Evolutionary conservation across 2,888 invertebrate species (phyloP), one percentile per base, ranked within the genome.

Genomic region (Stenolophus ochropezus): DNA sequence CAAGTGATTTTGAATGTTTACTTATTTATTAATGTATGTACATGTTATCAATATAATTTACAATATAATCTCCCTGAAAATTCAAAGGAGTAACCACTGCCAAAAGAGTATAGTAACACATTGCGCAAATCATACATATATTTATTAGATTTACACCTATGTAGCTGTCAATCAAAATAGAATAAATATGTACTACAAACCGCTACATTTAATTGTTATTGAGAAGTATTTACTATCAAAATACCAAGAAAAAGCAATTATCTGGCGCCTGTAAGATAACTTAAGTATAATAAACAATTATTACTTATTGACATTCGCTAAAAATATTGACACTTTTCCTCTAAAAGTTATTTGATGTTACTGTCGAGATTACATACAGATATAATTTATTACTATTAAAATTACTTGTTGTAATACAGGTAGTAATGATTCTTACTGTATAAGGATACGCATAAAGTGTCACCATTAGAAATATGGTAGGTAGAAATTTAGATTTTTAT

Each of bases 381-480:
- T 14, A 25, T 74, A 74, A 74, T 74, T 74, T 74, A 74, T 74
- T 51, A 74, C 74, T 53, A 74, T 74, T 74, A 74, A 74, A 74
- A 74, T 74, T 74, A 74, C 49, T 73, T 69, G 51, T 20, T 11
- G 65, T 27, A 69, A 69, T 69, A 69, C 65, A 18, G 18, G 65
- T 69, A 69, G 65, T 69, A 69, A 69, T 69, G 65, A 69, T 69
- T 69, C 65, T 33, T 69, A 8, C 65, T 69, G 27, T 33, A 69
- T 69, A 69, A 33, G 65, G 65, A 33, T 33, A 69, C 16, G n/a
- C 27, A 69, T 69, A 69, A 69, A 69, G 33, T 69, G 65, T 69
- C 65, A 69, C 65, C 65, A 42, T 42, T 42, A 42, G 33, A 42
- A 42, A 42, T 42, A 42, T 42, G 33, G 33, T 6, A 42, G 33